Evolutionary conservation across 92 coral and sea anemone genomes (phyloP), one percentile per base, ranked within the genome.

Genomic region (Chrysogorgia sp.): DNA sequence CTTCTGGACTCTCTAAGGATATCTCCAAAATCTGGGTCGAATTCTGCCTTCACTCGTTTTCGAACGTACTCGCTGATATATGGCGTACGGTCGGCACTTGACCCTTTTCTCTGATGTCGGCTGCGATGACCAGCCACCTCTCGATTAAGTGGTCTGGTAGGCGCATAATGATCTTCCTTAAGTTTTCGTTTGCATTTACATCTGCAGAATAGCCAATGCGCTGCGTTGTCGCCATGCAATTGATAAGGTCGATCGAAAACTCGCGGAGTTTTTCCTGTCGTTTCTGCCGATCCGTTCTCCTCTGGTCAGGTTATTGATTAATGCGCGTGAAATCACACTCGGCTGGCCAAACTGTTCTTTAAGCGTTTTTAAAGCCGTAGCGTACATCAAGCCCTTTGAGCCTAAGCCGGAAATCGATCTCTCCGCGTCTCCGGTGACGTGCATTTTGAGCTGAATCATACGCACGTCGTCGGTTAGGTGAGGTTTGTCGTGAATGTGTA

Each of bases 271-370:
- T 34, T 70, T 60, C 55, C 85, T 59, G 57, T 85, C 25, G 35
- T 74, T 72, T 14, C 65, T 40, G 17, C 25, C 24, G 23, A 79
- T 67, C 37, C 61, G 56, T 19, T 61, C 47, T 50, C 81, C 71
- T 24, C 65, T 62, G 26, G 79, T 76, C 10, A 86, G 6, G 48
- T 66, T 86, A 47, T 43, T 82, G 8, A 82, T 26, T 10, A 75
- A 29, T 3, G 90, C 77, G 7, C 87, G 45, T 28, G 79, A 79
- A 2, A 86, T 84, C 41, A 64, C 68, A 30, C 88, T 84, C 40
- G 71, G 74, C 62, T 84, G 85, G 10, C 85, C 88, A 19, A 83
- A 83, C 10, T 83, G 71, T 26, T 66, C 85, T 82, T 83, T 84
- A 1, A 67, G 70, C 12, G 69, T 64, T 34, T 74, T 75, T 47